Percentiles rank a stretch among this genome's conserved stretches.
phyloP scores from a whole-genome alignment of 1,140 invertebrate genomes.

The Drosophila nasuta region DNA sequence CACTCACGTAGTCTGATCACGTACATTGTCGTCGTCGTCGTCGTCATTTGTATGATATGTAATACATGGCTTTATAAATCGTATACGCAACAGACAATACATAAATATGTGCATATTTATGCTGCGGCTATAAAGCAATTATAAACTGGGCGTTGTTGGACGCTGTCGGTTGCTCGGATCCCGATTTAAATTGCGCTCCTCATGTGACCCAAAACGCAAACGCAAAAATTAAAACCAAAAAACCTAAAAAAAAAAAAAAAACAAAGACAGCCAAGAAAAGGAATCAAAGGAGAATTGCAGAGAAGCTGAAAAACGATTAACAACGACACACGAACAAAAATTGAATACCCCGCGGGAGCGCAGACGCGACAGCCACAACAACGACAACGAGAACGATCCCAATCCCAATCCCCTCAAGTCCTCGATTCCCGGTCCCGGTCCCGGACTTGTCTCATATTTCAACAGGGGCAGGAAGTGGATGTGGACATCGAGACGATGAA shows the following conservation, averaged over 20 bases:
- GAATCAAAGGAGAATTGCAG: background rate
- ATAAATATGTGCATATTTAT: slow-evolving; percentile 53
- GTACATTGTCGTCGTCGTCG: slow-evolving; percentile 38
- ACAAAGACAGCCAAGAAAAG: background rate
- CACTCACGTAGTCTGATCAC: slow-evolving; percentile 52
- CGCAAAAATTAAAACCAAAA: slow-evolving; percentile 4
- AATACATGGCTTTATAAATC: slow-evolving; percentile 43
- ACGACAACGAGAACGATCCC: too few species aligned
- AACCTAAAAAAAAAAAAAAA: background rate
- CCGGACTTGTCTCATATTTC: slow-evolving; percentile 32
- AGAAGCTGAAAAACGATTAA: slow-evolving; percentile 20
- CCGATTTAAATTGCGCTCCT: slow-evolving; percentile 49
- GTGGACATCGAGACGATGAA: background rate
- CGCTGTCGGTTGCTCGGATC: slow-evolving; percentile 18
- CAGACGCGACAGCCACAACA: background rate
- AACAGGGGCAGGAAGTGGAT: slow-evolving; percentile 37
- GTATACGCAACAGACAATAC: slow-evolving; percentile 23
- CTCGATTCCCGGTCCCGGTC: background rate
- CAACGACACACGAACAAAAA: slow-evolving; percentile 33
- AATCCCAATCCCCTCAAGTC: too few species aligned
- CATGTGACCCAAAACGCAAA: slow-evolving; percentile 20
- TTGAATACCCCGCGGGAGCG: slow-evolving; percentile 48
- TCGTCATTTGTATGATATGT: slow-evolving; percentile 42
- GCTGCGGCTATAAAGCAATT: slow-evolving; percentile 75
- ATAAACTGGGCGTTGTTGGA: slow-evolving; percentile 76